These are phyloP conservation scores for Eugnorisma glareosa DNA, from an alignment of 2,888 invertebrate species.

Conservation along the genomic window DNA sequence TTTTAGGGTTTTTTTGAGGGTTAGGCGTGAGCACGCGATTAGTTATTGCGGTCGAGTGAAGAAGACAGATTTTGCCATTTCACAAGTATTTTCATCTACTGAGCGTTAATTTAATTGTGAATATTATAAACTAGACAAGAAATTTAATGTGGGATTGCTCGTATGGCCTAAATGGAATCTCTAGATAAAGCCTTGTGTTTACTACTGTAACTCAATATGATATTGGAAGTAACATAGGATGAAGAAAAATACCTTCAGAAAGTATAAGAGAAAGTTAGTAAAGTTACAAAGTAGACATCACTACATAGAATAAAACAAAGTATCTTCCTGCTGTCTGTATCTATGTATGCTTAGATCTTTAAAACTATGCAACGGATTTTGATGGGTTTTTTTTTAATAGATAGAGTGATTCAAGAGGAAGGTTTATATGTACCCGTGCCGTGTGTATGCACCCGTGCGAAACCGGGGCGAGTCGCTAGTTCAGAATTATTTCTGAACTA, in stretches of 20 bases:
- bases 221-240: background rate
- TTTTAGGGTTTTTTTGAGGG: conserved; percentile 5
- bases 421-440: too few relatives aligned
- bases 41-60: background rate
- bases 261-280: too few relatives aligned
- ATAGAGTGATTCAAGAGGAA: too few relatives aligned
- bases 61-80: background rate
- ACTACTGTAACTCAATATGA: background rate
- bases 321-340: too few relatives aligned
- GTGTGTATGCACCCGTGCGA: too few relatives aligned
- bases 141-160: background rate
- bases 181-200: background rate
- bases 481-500: too few relatives aligned
- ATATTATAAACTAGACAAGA: background rate
- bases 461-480: too few relatives aligned
- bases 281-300: background rate
- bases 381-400: too few relatives aligned
- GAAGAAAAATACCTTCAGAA: background rate
- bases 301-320: too few relatives aligned
- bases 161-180: background rate
- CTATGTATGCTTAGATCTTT: too few relatives aligned
- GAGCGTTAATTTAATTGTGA: background rate
- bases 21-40: background rate
- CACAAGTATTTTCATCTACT: background rate
- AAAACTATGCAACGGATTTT: too few relatives aligned